These are phyloP conservation scores for Axinella damicornis DNA, from an alignment of 37 sponge, comb jelly and placozoan genomes.

Conservation along the genomic window DNA sequence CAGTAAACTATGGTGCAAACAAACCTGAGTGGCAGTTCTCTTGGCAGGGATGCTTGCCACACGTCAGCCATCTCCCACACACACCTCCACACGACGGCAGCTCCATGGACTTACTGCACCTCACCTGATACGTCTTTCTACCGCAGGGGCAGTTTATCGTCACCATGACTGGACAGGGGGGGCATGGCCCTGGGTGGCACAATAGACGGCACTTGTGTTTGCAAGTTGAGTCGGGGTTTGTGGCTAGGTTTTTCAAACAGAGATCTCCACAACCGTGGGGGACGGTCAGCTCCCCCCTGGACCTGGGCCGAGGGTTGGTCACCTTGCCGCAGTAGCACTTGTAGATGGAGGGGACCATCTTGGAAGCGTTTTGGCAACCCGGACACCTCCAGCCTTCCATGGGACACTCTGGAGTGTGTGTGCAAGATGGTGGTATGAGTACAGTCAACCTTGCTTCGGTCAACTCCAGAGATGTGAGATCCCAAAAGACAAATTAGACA, in stretches of 20 bases:
- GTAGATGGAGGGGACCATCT: constrained; percentile 71
- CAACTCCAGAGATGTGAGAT: background rate
- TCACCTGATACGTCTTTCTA: constrained; percentile 50
- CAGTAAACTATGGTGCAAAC: too few species aligned
- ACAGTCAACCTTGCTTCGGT: too few species aligned
- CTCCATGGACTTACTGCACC: constrained; percentile 43
- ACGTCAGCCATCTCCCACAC: constrained; percentile 65
- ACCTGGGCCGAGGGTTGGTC: constrained; percentile 36
- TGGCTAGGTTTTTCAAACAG: constrained; percentile 63
- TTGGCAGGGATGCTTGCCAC: constrained; percentile 69
- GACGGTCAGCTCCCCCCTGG: constrained; percentile 32
- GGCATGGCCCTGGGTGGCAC: constrained; percentile 88
- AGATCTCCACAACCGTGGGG: constrained; percentile 82
- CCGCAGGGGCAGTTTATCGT: constrained; percentile 79
- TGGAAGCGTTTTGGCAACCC: constrained; percentile 49
- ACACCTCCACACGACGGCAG: constrained; percentile 58
- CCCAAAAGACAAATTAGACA: too few species aligned
- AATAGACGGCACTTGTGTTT: constrained; percentile 56
- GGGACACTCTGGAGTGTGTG: background rate
- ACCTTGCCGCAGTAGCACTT: constrained; percentile 87
- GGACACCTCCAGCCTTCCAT: constrained; percentile 87
- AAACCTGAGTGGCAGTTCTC: constrained; percentile 70
- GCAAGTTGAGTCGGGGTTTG: constrained; percentile 20
- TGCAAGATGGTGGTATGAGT: too few species aligned
- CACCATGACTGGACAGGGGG: constrained; percentile 78